Base-by-base conservation (phyloP, 1,140 invertebrate species). In the Oppia nitens region DNA sequence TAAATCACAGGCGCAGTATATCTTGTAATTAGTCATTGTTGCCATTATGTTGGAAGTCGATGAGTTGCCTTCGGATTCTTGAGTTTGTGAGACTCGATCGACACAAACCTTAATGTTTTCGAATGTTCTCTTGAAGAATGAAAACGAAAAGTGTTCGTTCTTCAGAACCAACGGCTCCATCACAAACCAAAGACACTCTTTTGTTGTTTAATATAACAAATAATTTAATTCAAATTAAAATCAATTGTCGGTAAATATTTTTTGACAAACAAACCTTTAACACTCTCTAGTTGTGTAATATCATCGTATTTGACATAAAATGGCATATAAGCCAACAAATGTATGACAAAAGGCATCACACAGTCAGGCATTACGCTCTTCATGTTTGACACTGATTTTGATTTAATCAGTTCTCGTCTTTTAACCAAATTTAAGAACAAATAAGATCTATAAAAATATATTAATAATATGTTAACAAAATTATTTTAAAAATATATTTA, bases 1-100 rank as follows among this genome's bases (percentile, higher is more conserved):
- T 56, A 96, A 75, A 77, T 97, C 93, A 76, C 91, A 95, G 53
- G 93, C 81, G 47, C 90, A 85, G 83, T 90, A 96, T 66, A 98
- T 74, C 86, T 92, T 95, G 87, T 94, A 63, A 47, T 63, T 63
- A 14, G 51, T 59, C 25, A 55, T 51, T 1, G 59, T 61, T 9
- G 62, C 57, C n/a, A 58, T 54, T 17, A 40, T 57, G 14, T 47
- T n/a, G 51, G 21, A 29, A 17, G 21, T 48, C 2, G 53, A 29
- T 62, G 27, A 55, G 45, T 27, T 40, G 20, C 32, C 3, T 32
- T 55, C 55, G 29, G 11, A 26, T 2, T 17, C 12, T 11, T 27
- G 25, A 11, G 55, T 48, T 2, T 60, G 55, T 3, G 62, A 51
- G 14, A 58, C 53, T 21, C 52, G 20, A 57, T 63, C 62, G 11